These are phyloP conservation scores for Hipposideros armiger DNA, from an alignment of 2,113 vertebrate genomes.

Conservation along the genomic window DNA sequence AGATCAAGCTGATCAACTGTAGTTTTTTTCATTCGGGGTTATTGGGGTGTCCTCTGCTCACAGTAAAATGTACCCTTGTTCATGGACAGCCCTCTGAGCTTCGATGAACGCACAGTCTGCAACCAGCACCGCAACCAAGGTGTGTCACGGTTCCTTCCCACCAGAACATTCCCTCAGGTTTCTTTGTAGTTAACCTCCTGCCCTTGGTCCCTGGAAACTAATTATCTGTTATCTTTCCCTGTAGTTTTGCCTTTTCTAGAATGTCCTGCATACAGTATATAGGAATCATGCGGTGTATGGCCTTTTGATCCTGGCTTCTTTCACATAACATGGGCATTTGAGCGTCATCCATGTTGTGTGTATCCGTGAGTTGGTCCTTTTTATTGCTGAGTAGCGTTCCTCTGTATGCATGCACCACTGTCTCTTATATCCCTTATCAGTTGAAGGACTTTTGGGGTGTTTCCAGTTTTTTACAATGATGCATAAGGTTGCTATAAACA, in stretches of 20 bases:
- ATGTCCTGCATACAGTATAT: no score
- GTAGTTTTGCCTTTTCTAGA: neutral
- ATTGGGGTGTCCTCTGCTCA: neutral
- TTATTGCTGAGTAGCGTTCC: neutral
- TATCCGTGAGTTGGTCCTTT: no score
- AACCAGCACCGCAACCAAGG: no score
- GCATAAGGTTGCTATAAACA: neutral
- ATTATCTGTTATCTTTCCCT: neutral
- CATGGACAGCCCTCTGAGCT: neutral
- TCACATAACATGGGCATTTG: no score
- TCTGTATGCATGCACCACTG: no score
- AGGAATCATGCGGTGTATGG: accelerated
- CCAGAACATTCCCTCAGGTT: neutral
- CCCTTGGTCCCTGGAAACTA: neutral
- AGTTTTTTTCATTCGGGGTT: neutral
- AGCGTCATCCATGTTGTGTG: accelerated
- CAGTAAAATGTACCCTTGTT: no score
- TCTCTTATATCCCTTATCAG: neutral
- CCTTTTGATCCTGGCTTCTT: neutral
- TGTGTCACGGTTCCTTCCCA: neutral
- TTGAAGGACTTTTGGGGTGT: no score
- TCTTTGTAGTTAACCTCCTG: no score
- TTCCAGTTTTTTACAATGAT: neutral
- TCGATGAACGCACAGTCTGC: neutral
- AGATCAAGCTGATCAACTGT: neutral